Evolutionary conservation across 2,113 vertebrate species (phyloP).

Genomic region (Crotophaga sulcirostris): DNA sequence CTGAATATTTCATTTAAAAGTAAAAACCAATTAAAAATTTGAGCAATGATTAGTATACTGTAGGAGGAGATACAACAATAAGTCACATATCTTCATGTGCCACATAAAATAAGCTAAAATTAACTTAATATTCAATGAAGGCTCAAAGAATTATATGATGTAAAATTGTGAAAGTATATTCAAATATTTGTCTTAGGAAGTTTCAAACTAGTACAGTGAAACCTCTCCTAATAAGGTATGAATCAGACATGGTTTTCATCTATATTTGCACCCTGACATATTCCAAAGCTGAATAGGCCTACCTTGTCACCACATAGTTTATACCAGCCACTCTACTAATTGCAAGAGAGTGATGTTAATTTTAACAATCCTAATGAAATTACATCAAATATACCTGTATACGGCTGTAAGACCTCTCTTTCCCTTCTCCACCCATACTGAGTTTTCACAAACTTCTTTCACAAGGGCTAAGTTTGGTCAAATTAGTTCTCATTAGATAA

Average conservation of each 20-base stretch:
- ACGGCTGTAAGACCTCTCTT: neutral
- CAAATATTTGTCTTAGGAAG: neutral
- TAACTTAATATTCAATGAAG: neutral
- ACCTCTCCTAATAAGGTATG: neutral
- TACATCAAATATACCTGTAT: neutral
- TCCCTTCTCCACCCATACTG: neutral
- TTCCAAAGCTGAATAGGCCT: neutral
- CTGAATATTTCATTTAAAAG: neutral
- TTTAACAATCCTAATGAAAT: neutral
- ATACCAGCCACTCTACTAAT: neutral
- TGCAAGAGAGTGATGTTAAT: neutral
- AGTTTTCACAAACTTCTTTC: neutral
- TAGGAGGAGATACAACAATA: neutral
- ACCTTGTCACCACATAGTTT: neutral
- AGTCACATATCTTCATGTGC: neutral
- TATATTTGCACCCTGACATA: neutral
- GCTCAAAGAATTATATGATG: neutral
- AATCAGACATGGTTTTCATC: neutral
- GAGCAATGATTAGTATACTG: neutral
- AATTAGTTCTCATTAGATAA: neutral
- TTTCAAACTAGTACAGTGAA: neutral
- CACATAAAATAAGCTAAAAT: neutral
- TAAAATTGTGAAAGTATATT: neutral
- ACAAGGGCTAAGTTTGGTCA: neutral
- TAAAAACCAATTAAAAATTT: neutral